Evolutionary conservation across 2,888 invertebrate species (phyloP), one percentile per base, ranked within the genome.

Genomic region (Thecocarcelia acutangulata): DNA sequence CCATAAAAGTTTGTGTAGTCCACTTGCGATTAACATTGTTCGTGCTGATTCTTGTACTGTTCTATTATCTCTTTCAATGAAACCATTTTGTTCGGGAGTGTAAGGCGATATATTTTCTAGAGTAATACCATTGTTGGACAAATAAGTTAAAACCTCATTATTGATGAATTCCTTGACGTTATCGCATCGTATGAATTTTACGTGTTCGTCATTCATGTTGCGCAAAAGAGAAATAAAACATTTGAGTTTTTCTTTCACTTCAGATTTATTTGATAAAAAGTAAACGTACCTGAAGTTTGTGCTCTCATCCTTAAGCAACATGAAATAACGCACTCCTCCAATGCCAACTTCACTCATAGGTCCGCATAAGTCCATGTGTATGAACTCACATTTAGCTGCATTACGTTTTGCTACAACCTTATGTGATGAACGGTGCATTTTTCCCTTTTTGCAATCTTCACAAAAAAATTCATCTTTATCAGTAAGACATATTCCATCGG

Each of bases 1-100:
- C 90, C 89, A 90, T 4, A 89, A 72, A n/a, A 76, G 81, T 63
- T 85, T 84, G 6, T 58, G 15, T 3, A 87, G 21, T 0, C 84
- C 85, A 75, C 77, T 83, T 17, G 82, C 77, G 6, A 80, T 19
- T 4, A 83, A 33, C 78, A 82, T 83, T 17, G 83, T 81, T 24
- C 80, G 52, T 28, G 82, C 84, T 28, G 59, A 63, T 11, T 72
- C 28, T 28, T 4, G 3, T 4, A 28, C 6, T 6, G 28, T 28
- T 28, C 28, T 28, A 28, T 28, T 28, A 4, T 28, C 28, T 28
- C 28, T 28, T 28, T 28, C 28, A 28, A 6, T 28, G 3, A 6
- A 28, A 28, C 28, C 28, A 28, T 28, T 28, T 28, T 28, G 28
- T 6, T 28, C 28, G 28, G 28, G 28, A 28, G 3, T 28, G 28